Evolutionary conservation across 1,140 invertebrate genomes (phyloP).

Genomic region (Hirudo medicinalis): DNA sequence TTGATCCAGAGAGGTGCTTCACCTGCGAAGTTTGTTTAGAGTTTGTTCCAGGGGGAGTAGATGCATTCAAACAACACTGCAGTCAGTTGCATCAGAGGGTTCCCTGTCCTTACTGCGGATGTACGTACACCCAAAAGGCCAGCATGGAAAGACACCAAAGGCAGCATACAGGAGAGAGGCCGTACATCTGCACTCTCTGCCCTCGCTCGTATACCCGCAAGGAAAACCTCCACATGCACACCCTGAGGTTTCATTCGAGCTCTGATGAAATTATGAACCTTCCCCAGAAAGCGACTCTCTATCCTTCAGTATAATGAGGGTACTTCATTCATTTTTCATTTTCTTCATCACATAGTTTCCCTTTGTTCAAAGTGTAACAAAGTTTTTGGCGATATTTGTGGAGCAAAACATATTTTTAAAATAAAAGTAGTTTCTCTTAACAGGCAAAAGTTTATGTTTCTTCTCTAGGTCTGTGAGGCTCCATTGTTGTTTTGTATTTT

Average conservation of each 20-base stretch:
- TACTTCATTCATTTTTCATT: no score
- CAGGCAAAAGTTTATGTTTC: no score
- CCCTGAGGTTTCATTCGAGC: slow-evolving; percentile 3
- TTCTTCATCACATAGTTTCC: no score
- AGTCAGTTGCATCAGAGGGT: slow-evolving; percentile 9
- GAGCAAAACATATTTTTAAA: no score
- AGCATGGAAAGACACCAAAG: slow-evolving; percentile 19
- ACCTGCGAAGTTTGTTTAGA: slow-evolving; percentile 10
- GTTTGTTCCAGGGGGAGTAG: slow-evolving; percentile 4
- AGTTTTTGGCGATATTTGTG: no score
- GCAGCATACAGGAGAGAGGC: slow-evolving; percentile 16
- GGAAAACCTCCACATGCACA: slow-evolving; percentile 16
- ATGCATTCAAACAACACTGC: slow-evolving; percentile 9
- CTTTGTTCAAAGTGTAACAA: no score
- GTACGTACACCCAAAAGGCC: slow-evolving; percentile 16
- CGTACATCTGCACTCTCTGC: slow-evolving; percentile 10
- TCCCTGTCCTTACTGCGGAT: slow-evolving; percentile 15
- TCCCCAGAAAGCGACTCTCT: no score
- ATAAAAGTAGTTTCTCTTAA: no score
- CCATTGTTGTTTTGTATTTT: no score
- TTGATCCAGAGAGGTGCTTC: slow-evolving; percentile 15
- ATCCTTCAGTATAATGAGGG: no score
- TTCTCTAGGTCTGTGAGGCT: no score
- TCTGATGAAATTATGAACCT: background rate
- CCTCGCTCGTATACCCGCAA: slow-evolving; percentile 23